phyloP scores from a whole-genome alignment of 2,888 invertebrate species.

The Tenthredo scrophulariae region DNA sequence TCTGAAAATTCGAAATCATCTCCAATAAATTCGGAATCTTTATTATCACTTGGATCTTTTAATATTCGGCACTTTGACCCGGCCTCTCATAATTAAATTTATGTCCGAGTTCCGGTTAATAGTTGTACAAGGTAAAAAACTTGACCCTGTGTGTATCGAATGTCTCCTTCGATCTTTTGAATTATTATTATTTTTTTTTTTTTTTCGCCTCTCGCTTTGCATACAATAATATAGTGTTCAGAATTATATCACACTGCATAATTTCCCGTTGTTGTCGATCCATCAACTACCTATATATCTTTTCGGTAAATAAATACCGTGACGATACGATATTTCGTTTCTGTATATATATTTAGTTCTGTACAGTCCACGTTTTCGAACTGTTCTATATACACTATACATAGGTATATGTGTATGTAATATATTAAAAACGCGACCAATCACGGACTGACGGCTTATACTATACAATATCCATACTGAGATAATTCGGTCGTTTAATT shows the following conservation, averaged over 20 bases:
- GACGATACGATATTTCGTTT: not conserved
- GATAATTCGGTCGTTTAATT: slow-evolving; percentile 17
- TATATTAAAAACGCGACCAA: not conserved
- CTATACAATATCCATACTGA: not conserved
- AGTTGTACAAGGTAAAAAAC: not conserved
- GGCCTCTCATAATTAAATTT: not conserved
- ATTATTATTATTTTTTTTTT: not conserved
- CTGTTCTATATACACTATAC: not conserved
- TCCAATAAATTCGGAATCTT: too few relatives aligned
- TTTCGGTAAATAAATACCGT: not conserved
- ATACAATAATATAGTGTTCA: not conserved
- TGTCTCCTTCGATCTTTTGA: not conserved
- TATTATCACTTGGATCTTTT: too few relatives aligned
- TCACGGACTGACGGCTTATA: not conserved
- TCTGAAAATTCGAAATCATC: too few relatives aligned
- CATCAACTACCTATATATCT: not conserved
- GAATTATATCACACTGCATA: not conserved
- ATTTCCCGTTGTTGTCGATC: not conserved
- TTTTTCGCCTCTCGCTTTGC: not conserved
- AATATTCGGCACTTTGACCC: too few relatives aligned
- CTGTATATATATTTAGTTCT: not conserved
- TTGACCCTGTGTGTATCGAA: not conserved
- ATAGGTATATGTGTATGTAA: not conserved
- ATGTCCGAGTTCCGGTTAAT: not conserved
- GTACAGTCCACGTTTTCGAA: not conserved